Conservation (phyloP, 2,797 vertebrate genomes). For the Acanthornis magna region DNA sequence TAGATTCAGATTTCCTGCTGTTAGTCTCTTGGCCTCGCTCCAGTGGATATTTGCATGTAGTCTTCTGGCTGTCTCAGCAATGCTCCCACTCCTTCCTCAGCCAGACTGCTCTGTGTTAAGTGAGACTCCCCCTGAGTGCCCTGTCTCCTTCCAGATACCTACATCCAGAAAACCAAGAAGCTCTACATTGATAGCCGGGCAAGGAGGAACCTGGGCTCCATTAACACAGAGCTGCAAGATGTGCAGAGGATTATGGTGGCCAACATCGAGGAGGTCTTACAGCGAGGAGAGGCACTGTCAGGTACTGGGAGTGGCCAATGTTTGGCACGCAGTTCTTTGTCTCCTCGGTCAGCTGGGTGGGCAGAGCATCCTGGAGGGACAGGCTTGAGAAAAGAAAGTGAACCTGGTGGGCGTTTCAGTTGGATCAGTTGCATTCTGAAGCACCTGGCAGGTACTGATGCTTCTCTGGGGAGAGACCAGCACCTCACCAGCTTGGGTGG, state of each 20-base stretch:
- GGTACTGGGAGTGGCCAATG: constrained; percentile 68
- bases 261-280: constrained; percentile 96
- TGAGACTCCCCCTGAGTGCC: neutral
- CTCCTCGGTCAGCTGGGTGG: neutral
- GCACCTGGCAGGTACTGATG: neutral
- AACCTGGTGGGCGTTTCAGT: neutral
- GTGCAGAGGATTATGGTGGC: constrained; percentile 99
- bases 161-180: constrained; percentile 99
- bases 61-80: neutral
- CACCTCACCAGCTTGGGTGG: neutral
- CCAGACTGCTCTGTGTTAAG: neutral
- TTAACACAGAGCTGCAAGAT: constrained; percentile 97
- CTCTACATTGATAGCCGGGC: constrained; percentile 97
- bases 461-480: neutral
- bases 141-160: constrained; percentile 84
- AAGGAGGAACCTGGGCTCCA: constrained; percentile 92
- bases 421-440: neutral
- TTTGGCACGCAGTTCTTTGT: neutral
- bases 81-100: neutral
- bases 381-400: neutral
- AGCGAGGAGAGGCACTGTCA: constrained; percentile 94
- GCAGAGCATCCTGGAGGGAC: neutral
- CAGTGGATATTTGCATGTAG: neutral
- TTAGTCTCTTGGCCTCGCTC: neutral
- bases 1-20: neutral